phyloP scores from a whole-genome alignment of 2,113 vertebrate genomes.

The Thunnus maccoyii region DNA sequence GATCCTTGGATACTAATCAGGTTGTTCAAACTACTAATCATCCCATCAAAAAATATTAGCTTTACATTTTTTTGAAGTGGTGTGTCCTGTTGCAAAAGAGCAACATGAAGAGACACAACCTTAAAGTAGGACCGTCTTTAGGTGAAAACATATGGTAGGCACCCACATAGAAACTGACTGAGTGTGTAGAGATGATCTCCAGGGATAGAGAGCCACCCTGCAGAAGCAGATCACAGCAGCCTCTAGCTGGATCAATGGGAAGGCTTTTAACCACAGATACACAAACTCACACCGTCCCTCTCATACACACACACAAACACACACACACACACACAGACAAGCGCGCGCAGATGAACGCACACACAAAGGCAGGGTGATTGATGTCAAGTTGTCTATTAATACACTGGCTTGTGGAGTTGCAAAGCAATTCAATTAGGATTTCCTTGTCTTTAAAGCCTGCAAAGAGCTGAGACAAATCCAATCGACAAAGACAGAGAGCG shows the following conservation, averaged over 20 bases:
- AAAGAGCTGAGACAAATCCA: constrained; percentile 85
- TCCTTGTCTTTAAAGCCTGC: constrained; percentile 82
- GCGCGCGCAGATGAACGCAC: constrained; percentile 46
- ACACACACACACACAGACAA: constrained; percentile 32
- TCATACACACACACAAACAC: constrained; percentile 19
- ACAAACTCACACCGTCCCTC: constrained; percentile 52
- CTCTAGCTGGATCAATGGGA: constrained; percentile 78
- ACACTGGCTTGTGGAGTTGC: constrained; percentile 81
- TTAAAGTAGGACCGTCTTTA: neutral
- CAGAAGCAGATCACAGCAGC: constrained; percentile 73
- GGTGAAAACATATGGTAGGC: constrained; percentile 18
- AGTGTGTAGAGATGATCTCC: constrained; percentile 66
- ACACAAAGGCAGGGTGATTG: constrained; percentile 78
- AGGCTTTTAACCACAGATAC: constrained; percentile 83
- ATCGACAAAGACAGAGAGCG: constrained; percentile 67
- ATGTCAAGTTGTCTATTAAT: constrained; percentile 86
- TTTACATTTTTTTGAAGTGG: neutral
- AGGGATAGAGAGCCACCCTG: constrained; percentile 38
- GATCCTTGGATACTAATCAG: neutral
- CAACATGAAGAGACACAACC: neutral
- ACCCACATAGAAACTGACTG: constrained; percentile 39
- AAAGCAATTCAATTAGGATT: constrained; percentile 88
- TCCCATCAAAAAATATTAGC: neutral
- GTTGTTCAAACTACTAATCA: neutral
- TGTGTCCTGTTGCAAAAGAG: neutral